phyloP scores from a whole-genome alignment of 1,140 invertebrate species.

The Aricia agestis region DNA sequence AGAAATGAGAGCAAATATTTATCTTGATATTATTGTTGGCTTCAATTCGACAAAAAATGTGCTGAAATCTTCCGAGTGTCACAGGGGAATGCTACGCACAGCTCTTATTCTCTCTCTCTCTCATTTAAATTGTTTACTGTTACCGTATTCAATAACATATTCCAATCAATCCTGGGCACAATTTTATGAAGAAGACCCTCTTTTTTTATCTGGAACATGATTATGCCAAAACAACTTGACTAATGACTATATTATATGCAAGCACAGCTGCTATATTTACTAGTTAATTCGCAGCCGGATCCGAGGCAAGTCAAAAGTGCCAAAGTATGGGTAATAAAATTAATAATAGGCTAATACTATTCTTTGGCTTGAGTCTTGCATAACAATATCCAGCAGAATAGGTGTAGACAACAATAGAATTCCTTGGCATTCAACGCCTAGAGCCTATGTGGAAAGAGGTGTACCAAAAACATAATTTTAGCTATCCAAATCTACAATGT shows the following conservation, averaged over 20 bases:
- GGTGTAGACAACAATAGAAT: not conserved
- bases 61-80: too few species aligned
- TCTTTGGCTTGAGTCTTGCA: not conserved
- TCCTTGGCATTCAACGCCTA: not conserved
- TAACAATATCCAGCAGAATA: not conserved
- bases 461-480: not conserved
- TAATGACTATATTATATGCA: too few species aligned
- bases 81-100: too few species aligned
- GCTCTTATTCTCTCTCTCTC: too few species aligned
- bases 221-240: too few species aligned
- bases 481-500: not conserved
- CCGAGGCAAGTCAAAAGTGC: not conserved
- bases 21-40: not conserved
- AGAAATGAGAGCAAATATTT: not conserved
- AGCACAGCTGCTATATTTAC: too few species aligned
- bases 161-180: too few species aligned
- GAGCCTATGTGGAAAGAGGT: not conserved
- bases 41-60: too few species aligned
- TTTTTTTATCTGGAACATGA: too few species aligned
- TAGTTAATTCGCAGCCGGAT: too few species aligned
- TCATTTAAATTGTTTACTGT: too few species aligned
- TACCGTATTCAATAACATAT: not conserved
- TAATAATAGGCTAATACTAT: not conserved
- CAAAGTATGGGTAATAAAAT: not conserved
- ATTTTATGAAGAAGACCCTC: too few species aligned